Conservation (phyloP, 1,140 invertebrate species). For the Leucophenga varia region DNA sequence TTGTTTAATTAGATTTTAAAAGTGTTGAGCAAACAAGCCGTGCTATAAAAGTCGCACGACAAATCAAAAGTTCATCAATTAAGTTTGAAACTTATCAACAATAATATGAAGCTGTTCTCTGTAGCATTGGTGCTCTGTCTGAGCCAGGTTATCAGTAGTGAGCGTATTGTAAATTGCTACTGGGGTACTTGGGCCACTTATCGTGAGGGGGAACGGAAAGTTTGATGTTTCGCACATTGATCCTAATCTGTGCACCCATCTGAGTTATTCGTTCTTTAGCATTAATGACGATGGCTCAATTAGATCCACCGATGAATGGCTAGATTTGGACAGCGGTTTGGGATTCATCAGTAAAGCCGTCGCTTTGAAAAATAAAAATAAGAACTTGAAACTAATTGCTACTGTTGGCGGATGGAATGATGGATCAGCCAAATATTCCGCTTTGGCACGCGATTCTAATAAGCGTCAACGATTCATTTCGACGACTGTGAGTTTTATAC, state of each 20-base stretch:
- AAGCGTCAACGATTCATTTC: constrained; percentile 63
- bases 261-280: constrained; percentile 72
- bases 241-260: constrained; percentile 68
- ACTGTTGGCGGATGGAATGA: constrained; percentile 80
- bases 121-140: too few species aligned
- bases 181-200: constrained; percentile 74
- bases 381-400: constrained; percentile 67
- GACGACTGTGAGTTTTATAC: constrained; percentile 62
- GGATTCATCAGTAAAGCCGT: constrained; percentile 60
- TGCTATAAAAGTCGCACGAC: too few species aligned
- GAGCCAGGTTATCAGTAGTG: too few species aligned
- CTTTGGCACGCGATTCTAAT: constrained; percentile 57
- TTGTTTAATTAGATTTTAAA: too few species aligned
- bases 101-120: too few species aligned
- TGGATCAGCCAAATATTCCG: constrained; percentile 67
- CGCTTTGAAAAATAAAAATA: constrained; percentile 63
- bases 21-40: too few species aligned
- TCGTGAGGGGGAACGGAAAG: constrained; percentile 64
- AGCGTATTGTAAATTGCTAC: constrained; percentile 69
- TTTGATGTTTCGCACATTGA: constrained; percentile 69
- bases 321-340: constrained; percentile 37
- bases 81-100: too few species aligned
- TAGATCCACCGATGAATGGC: constrained; percentile 31
- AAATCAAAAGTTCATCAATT: too few species aligned
- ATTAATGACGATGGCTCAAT: constrained; percentile 59